phyloP scores from a whole-genome alignment of 2,888 invertebrate genomes.

The Eugnorisma glareosa region DNA sequence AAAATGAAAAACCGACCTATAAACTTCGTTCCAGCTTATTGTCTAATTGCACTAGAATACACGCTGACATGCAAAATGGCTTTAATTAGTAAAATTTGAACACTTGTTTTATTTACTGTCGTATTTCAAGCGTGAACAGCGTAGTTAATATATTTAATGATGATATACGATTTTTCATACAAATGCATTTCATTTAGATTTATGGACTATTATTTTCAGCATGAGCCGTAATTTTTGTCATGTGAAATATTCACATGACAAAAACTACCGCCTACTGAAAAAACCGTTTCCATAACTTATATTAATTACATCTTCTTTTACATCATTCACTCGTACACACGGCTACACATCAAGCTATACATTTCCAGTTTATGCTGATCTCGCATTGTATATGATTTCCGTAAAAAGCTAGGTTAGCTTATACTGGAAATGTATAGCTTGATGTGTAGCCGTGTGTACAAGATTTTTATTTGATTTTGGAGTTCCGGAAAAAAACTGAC shows the following conservation, averaged over 20 bases:
- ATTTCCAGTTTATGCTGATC: no score
- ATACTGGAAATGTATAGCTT: no score
- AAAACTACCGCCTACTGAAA: no score
- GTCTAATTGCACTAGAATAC: no score
- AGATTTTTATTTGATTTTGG: background rate
- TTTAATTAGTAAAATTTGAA: slow-evolving; percentile 60
- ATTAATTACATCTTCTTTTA: slow-evolving; percentile 30
- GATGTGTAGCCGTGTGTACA: no score
- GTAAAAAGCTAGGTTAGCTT: no score
- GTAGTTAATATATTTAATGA: slow-evolving; percentile 61
- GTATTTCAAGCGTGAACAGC: slow-evolving; percentile 58
- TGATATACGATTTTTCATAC: slow-evolving; percentile 61
- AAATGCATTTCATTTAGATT: slow-evolving; percentile 57
- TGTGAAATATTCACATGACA: slow-evolving; percentile 26
- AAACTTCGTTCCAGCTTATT: no score
- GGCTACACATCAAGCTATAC: no score
- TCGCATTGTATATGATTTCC: no score
- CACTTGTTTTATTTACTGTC: slow-evolving; percentile 50
- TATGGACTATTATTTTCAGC: slow-evolving; percentile 52
- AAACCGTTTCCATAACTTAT: slow-evolving; percentile 18
- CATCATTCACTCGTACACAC: slow-evolving; percentile 25
- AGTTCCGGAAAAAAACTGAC: background rate
- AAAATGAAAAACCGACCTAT: no score
- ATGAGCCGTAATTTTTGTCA: slow-evolving; percentile 32
- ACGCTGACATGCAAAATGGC: slow-evolving; percentile 47